Percentiles rank a stretch among this genome's conserved stretches.
Evolutionary conservation across 2,888 invertebrate species (phyloP).

Genomic region (Mystacides longicornis): DNA sequence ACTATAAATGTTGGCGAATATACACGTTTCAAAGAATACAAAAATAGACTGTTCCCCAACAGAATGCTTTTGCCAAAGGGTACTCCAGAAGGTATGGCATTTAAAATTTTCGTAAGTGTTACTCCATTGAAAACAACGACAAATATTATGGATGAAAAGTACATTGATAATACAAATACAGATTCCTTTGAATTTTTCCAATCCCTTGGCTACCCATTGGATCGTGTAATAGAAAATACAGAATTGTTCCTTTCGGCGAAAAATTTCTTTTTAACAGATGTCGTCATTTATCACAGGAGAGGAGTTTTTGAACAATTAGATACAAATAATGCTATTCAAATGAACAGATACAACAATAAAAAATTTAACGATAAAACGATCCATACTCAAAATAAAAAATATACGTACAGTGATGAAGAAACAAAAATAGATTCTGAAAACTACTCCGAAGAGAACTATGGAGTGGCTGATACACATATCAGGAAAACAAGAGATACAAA

Average conservation of each 20-base stretch:
- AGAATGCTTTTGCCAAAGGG: constrained; percentile 67
- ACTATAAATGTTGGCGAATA: constrained; percentile 35
- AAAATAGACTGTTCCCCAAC: constrained; percentile 54
- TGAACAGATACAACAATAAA: no score
- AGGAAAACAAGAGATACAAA: no score
- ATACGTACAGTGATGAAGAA: no score
- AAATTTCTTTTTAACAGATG: constrained; percentile 62
- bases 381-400: no score
- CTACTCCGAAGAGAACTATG: no score
- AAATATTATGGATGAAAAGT: neutral
- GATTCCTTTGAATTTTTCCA: no score
- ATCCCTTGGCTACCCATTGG: constrained; percentile 71
- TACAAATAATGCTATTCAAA: no score
- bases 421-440: no score
- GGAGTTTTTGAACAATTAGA: no score
- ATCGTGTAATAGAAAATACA: constrained; percentile 53
- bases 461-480: no score
- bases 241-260: constrained; percentile 53
- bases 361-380: no score
- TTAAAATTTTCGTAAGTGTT: constrained; percentile 58
- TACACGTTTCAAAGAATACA: constrained; percentile 33
- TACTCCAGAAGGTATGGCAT: constrained; percentile 51
- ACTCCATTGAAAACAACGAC: constrained; percentile 34
- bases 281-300: constrained; percentile 57
- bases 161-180: constrained; percentile 49